Conservation (phyloP, 2,888 invertebrate species). For the Spodoptera exigua region DNA sequence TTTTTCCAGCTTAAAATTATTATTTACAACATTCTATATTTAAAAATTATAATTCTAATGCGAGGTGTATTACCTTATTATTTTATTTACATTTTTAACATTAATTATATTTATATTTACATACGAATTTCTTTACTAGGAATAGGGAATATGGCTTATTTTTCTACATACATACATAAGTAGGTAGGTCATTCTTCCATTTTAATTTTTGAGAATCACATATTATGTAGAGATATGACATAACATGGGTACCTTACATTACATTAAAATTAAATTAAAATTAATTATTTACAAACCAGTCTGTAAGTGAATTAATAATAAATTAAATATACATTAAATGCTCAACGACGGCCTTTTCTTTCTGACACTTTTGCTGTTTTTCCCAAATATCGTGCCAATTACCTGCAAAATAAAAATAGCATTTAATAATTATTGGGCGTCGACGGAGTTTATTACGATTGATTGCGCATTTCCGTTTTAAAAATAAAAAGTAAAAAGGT, state of each 20-base stretch:
- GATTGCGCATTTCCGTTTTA: neutral
- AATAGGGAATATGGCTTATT: conserved; percentile 40
- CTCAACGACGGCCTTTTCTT: conserved; percentile 94
- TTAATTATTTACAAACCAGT: conserved; percentile 77
- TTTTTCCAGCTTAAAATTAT: conserved; percentile 37
- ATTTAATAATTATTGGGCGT: neutral
- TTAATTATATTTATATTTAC: conserved; percentile 51
- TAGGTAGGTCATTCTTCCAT: too few relatives aligned
- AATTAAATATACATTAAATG: conserved; percentile 87
- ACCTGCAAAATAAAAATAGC: conserved; percentile 77
- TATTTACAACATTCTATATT: conserved; percentile 72
- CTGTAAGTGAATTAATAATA: conserved; percentile 66
- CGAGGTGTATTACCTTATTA: conserved; percentile 69
- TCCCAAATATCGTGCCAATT: conserved; percentile 94
- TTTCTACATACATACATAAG: conserved; percentile 16
- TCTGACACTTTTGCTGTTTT: conserved; percentile 93
- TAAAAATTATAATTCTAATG: conserved; percentile 65
- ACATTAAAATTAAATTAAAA: conserved; percentile 51
- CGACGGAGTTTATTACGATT: neutral
- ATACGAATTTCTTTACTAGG: conserved; percentile 27
- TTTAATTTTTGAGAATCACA: conserved; percentile 10
- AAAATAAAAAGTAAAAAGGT: neutral
- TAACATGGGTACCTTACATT: conserved; percentile 30
- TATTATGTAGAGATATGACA: conserved; percentile 19
- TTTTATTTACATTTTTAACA: conserved; percentile 56